phyloP scores from a whole-genome alignment of 2,797 vertebrate genomes.

The Spinus pinus region DNA sequence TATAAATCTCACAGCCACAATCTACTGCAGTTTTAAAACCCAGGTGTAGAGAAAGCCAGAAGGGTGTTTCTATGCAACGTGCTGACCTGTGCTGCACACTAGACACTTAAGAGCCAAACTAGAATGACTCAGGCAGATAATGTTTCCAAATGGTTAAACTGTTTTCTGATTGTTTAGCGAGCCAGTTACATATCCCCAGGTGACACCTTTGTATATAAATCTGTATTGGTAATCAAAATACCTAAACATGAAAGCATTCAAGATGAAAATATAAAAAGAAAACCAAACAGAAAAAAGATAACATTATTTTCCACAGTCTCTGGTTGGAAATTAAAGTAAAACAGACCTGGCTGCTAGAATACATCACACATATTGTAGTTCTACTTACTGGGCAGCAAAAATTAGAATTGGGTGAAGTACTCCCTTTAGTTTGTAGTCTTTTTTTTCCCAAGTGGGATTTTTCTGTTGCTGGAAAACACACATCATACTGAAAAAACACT shows the following conservation, averaged over 20 bases:
- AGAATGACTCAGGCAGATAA: background rate
- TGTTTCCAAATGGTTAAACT: background rate
- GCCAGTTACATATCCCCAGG: background rate
- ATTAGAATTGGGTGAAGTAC: background rate
- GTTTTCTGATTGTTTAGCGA: background rate
- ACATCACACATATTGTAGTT: background rate
- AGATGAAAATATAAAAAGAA: background rate
- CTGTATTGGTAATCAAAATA: background rate
- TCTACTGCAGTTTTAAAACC: background rate
- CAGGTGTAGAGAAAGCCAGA: background rate
- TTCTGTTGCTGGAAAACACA: background rate
- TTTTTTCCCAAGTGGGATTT: background rate
- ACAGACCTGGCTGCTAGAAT: background rate
- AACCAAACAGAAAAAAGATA: background rate
- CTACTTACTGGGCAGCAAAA: background rate
- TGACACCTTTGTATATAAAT: background rate
- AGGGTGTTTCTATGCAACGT: accelerated
- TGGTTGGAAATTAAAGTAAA: background rate
- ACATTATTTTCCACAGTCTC: background rate
- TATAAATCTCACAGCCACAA: background rate
- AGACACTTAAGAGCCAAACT: background rate
- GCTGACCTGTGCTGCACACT: background rate
- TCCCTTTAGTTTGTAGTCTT: background rate
- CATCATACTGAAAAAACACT: background rate
- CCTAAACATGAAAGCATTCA: background rate